Evolutionary conservation across 2,113 vertebrate genomes (phyloP).

Genomic region (Xiphias gladius): DNA sequence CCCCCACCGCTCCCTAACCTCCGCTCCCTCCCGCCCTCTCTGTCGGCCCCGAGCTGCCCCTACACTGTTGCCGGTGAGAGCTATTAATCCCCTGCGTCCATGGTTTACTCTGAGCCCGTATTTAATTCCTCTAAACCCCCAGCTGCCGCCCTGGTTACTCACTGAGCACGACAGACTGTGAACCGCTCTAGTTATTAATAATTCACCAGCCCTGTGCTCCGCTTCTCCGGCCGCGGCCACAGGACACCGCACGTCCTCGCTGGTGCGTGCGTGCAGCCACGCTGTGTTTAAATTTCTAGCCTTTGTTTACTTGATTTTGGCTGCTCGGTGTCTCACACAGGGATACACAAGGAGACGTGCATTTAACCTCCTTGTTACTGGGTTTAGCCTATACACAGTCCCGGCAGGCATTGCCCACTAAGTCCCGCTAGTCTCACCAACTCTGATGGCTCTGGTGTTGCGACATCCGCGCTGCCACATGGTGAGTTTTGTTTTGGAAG

Average conservation of each 20-base stretch:
- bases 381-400: background rate
- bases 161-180: conserved; percentile 85
- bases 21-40: conserved; percentile 59
- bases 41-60: conserved; percentile 70
- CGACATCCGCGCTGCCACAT: conserved; percentile 52
- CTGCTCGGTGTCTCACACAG: conserved; percentile 20
- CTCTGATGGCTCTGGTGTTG: conserved; percentile 35
- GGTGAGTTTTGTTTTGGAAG: conserved; percentile 39
- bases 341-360: background rate
- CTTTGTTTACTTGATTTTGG: conserved; percentile 34
- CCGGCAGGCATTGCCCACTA: conserved; percentile 23
- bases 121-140: conserved; percentile 88
- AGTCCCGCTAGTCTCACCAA: conserved; percentile 20
- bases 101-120: conserved; percentile 85
- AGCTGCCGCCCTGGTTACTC: conserved; percentile 87
- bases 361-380: conserved; percentile 24
- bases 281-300: conserved; percentile 34
- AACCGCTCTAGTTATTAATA: conserved; percentile 87
- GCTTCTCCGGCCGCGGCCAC: conserved; percentile 78
- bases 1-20: conserved; percentile 38
- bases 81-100: conserved; percentile 85
- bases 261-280: conserved; percentile 44
- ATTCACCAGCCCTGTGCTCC: conserved; percentile 82
- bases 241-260: conserved; percentile 66
- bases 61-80: conserved; percentile 83